Conservation (phyloP, 2,888 invertebrate genomes). For the Athripsodes cinereus region DNA sequence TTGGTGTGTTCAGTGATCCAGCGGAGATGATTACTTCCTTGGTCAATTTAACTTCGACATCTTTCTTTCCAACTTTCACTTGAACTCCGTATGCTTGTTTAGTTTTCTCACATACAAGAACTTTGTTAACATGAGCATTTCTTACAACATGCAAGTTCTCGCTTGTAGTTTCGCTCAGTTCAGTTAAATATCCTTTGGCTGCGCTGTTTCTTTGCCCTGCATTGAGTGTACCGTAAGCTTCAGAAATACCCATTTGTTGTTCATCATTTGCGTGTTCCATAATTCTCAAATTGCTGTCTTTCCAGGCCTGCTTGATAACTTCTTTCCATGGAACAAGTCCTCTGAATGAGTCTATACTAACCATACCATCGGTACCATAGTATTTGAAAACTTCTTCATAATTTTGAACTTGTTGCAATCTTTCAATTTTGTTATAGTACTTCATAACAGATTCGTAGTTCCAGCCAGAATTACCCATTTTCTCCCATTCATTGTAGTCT, state of each 20-base stretch:
- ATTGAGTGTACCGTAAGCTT: conserved; percentile 40
- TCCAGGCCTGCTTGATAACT: conserved; percentile 63
- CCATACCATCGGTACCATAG: conserved; percentile 46
- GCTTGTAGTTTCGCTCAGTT: conserved; percentile 29
- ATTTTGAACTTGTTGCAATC: conserved; percentile 51
- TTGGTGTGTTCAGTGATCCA: conserved; percentile 42
- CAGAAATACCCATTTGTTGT: conserved; percentile 45
- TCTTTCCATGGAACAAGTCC: conserved; percentile 63
- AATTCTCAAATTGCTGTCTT: conserved; percentile 56
- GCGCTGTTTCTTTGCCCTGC: conserved; percentile 46
- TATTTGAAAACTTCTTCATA: conserved; percentile 12
- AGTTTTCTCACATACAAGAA: conserved; percentile 38
- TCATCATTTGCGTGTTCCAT: conserved; percentile 39
- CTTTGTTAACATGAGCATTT: conserved; percentile 34
- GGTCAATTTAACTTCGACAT: conserved; percentile 26
- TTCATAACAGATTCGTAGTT: conserved; percentile 64
- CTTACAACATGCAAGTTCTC: conserved; percentile 36
- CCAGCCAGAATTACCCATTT: conserved; percentile 72
- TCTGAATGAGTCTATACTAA: conserved; percentile 66
- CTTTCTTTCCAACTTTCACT: conserved; percentile 29
- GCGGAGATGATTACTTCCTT: conserved; percentile 46
- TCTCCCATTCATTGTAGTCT: conserved; percentile 84
- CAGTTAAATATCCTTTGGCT: conserved; percentile 47
- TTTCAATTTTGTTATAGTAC: conserved; percentile 75
- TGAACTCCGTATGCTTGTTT: conserved; percentile 35